These are phyloP conservation scores for Etheostoma perlongum DNA, from an alignment of 2,797 vertebrate genomes.

Conservation along the genomic window DNA sequence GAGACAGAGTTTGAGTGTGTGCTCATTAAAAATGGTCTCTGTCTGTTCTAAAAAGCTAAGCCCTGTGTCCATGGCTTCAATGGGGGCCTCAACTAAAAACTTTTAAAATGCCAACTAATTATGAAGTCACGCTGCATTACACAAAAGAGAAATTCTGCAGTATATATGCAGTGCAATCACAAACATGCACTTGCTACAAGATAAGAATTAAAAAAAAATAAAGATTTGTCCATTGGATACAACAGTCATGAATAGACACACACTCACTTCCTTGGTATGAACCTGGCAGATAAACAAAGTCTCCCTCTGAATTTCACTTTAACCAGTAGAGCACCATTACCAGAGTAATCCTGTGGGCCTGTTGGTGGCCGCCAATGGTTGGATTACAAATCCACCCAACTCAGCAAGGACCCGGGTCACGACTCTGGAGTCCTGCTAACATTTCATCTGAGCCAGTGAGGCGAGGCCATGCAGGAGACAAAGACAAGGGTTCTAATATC, in stretches of 20 bases:
- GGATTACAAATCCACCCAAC: background rate
- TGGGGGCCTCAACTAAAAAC: background rate
- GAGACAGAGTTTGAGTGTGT: conserved; percentile 1
- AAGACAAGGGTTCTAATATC: background rate
- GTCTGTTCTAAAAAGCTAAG: background rate
- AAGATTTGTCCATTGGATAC: background rate
- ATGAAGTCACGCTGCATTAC: background rate
- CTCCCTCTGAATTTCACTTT: background rate
- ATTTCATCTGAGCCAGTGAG: background rate
- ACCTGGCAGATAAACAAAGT: conserved; percentile 3
- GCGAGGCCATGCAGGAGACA: background rate
- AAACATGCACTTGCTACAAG: background rate
- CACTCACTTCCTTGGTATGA: background rate
- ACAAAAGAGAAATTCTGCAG: background rate
- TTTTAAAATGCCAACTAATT: background rate
- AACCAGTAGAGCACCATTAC: background rate
- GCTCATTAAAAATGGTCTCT: conserved; percentile 24
- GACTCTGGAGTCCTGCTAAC: conserved; percentile 8
- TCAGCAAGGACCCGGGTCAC: conserved; percentile 5
- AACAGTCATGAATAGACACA: background rate
- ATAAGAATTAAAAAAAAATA: background rate
- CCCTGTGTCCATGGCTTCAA: background rate
- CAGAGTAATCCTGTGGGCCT: background rate
- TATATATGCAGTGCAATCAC: background rate
- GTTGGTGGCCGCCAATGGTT: background rate